phyloP scores from a whole-genome alignment of 2,113 vertebrate genomes.

The Ctenodactylus gundi region DNA sequence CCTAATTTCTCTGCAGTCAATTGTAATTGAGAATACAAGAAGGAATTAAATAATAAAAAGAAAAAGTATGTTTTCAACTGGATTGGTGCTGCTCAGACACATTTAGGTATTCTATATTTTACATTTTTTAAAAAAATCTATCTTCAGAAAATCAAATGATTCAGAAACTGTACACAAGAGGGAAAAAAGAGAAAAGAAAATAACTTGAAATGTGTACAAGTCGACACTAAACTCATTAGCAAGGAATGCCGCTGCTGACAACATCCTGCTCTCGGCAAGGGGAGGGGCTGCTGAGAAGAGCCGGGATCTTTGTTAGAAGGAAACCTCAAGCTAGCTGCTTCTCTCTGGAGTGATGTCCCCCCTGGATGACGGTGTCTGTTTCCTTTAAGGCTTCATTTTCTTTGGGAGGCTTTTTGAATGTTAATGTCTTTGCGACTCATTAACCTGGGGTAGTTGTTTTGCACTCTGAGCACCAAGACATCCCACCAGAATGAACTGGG shows the following conservation, averaged over 20 bases:
- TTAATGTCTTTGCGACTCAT: slow-evolving; percentile 69
- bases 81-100: not conserved
- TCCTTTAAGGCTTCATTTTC: slow-evolving; percentile 66
- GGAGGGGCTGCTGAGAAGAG: not conserved
- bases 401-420: slow-evolving; percentile 60
- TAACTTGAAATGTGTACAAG: slow-evolving; percentile 1
- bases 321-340: not conserved
- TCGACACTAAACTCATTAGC: slow-evolving; percentile 44
- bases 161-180: not conserved
- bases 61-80: not conserved
- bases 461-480: slow-evolving; percentile 64
- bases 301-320: not conserved
- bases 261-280: not conserved
- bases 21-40: not conserved
- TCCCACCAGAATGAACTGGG: slow-evolving; percentile 64
- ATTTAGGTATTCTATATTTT: not conserved
- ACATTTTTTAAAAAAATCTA: slow-evolving; percentile 6
- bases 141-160: slow-evolving; percentile 49
- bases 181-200: not conserved
- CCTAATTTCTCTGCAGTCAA: slow-evolving; percentile 14
- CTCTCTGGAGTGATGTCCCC: not conserved
- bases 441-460: slow-evolving; percentile 72
- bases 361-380: not conserved
- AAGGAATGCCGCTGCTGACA: slow-evolving; percentile 1
- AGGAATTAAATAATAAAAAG: not conserved